Conservation (phyloP, 2,797 vertebrate genomes). For the Kryptolebias ocellatus region DNA sequence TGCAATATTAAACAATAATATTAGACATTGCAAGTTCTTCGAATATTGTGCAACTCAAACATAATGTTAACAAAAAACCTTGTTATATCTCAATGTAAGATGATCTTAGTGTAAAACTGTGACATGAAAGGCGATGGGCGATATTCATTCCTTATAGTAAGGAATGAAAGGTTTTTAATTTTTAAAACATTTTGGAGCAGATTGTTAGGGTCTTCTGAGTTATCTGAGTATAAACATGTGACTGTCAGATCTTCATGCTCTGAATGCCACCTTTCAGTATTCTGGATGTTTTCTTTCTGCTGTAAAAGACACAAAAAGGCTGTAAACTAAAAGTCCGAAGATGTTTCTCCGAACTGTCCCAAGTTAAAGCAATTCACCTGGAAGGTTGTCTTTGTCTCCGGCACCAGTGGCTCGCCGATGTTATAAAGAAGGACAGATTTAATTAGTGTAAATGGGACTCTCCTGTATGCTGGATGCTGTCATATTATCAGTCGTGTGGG, state of each 20-base stretch:
- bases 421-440: constrained; percentile 59
- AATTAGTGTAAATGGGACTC: constrained; percentile 62
- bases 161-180: too few species aligned
- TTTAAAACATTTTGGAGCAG: too few species aligned
- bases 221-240: too few species aligned
- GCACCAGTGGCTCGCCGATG: constrained; percentile 34
- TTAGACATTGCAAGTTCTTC: too few species aligned
- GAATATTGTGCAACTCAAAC: too few species aligned
- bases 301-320: constrained; percentile 13
- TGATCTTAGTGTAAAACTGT: too few species aligned
- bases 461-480: constrained; percentile 58
- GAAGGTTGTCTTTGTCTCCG: constrained; percentile 33
- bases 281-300: constrained; percentile 9
- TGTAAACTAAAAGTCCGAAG: constrained; percentile 13
- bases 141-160: too few species aligned
- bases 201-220: too few species aligned
- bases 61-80: too few species aligned
- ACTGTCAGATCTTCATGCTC: background rate
- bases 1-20: too few species aligned
- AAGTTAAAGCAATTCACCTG: constrained; percentile 14
- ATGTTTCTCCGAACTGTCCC: constrained; percentile 2
- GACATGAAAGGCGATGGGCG: too few species aligned
- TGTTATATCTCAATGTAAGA: too few species aligned
- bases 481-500: constrained; percentile 66
- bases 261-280: background rate